A percentile compares a stretch with the other conserved stretches of the same genome.
Conservation (phyloP, 2,797 vertebrate species). For the Galago senegalensis region DNA sequence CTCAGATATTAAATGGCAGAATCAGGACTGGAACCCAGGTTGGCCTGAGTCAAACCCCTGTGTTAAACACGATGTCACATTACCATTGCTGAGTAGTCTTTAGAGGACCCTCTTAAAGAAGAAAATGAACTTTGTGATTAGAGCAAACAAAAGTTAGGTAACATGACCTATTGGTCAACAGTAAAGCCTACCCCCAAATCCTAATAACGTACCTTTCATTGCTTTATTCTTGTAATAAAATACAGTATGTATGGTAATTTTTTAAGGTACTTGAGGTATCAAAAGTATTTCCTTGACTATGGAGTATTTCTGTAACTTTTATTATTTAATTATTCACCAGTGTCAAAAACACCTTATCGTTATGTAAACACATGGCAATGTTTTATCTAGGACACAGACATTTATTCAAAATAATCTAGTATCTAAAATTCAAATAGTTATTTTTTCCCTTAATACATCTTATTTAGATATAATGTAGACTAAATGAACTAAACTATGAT, state of each 20-base stretch:
- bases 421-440: neutral
- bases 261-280: neutral
- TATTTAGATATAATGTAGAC: neutral
- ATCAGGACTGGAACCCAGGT: neutral
- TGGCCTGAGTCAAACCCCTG: neutral
- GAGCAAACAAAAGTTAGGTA: neutral
- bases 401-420: neutral
- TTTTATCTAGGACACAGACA: neutral
- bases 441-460: neutral
- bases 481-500: neutral
- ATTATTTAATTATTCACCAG: neutral
- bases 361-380: neutral
- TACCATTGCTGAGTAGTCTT: neutral
- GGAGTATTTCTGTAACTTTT: neutral
- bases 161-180: neutral
- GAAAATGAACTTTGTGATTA: neutral
- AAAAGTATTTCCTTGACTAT: slow-evolving; percentile 29
- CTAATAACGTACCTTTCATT: neutral
- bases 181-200: neutral
- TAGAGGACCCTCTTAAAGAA: neutral
- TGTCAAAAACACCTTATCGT: neutral
- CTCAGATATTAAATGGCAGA: neutral
- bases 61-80: neutral
- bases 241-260: neutral
- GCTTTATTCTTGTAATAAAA: slow-evolving; percentile 21